phyloP scores from a whole-genome alignment of 2,888 invertebrate genomes.

The Callyntrura guangdongensis region DNA sequence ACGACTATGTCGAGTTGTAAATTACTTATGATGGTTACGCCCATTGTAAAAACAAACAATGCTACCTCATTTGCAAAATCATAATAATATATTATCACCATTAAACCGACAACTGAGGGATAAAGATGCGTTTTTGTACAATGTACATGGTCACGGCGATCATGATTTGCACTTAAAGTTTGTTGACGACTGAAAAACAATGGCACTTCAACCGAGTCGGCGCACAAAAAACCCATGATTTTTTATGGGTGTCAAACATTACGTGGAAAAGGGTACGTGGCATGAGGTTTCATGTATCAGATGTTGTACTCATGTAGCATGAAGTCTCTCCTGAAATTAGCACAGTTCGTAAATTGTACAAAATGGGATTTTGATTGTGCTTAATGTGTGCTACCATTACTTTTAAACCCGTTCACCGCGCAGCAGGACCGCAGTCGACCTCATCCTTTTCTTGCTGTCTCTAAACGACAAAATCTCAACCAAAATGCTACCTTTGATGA shows the following conservation, averaged over 20 bases:
- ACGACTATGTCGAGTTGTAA: too few species aligned
- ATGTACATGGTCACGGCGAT: slow-evolving; percentile 15
- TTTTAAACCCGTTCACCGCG: too few species aligned
- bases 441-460: background rate
- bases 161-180: background rate
- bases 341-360: background rate
- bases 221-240: background rate
- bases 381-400: background rate
- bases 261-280: background rate
- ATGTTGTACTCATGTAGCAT: background rate
- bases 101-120: slow-evolving; percentile 8
- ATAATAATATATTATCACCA: too few species aligned
- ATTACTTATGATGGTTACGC: too few species aligned
- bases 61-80: too few species aligned
- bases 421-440: too few species aligned
- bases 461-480: background rate
- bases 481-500: background rate
- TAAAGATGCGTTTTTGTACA: slow-evolving; percentile 6
- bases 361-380: slow-evolving; percentile 12
- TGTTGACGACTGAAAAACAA: slow-evolving; percentile 7
- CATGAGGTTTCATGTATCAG: background rate
- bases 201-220: background rate
- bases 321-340: slow-evolving; percentile 25
- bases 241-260: slow-evolving; percentile 25
- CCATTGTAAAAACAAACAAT: too few species aligned